Base-by-base conservation (phyloP, 1,140 invertebrate species). In the Drosophila ogumai region DNA sequence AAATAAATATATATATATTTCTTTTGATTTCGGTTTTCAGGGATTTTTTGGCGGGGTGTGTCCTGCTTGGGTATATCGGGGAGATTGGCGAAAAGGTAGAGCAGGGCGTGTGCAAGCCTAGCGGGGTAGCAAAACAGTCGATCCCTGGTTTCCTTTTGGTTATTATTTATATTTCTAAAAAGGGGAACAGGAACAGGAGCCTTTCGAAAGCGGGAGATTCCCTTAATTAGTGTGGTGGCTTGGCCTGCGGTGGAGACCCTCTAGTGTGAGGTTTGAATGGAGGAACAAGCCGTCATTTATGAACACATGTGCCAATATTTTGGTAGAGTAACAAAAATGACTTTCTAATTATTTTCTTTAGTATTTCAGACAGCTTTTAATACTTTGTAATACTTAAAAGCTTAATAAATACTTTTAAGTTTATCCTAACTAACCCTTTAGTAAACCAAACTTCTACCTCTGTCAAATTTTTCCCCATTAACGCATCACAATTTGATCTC, bases 81-180 rank as follows among this genome's bases (percentile, higher is more conserved):
- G 43, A 28, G 34, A 76, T 82, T 79, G 75, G 75, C 79, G 10
- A 86, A 88, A 86, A 86, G 82, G 82, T 86, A 86, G 82, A 87
- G 75, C 65, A 65, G 75, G 69, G 79, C 82, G 82, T 87, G 79
- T 66, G 79, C 64, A 60, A n/a, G 55, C 82, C 25, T 74, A 63
- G 77, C 66, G 64, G 64, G 80, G 80, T 72, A 73, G 69, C 67
- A n/a, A 28, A 36, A 28, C 22, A 22, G 47, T 69, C 66, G 31
- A 32, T 31, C 4, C 34, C 15, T 22, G 22, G 4, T 32, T 17
- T 12, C 17, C 36, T 57, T 58, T 58, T 28, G 56, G n/a, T 19
- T 32, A 5, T 36, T 19, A 36, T 31, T 40, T 50, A 9, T 12
- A 15, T 36, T 28, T 6, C 13, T 8, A 3, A n/a, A 31, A 43